These are phyloP conservation scores for Bombus cullumanus DNA, from an alignment of 1,140 invertebrate species.

Conservation along the genomic window DNA sequence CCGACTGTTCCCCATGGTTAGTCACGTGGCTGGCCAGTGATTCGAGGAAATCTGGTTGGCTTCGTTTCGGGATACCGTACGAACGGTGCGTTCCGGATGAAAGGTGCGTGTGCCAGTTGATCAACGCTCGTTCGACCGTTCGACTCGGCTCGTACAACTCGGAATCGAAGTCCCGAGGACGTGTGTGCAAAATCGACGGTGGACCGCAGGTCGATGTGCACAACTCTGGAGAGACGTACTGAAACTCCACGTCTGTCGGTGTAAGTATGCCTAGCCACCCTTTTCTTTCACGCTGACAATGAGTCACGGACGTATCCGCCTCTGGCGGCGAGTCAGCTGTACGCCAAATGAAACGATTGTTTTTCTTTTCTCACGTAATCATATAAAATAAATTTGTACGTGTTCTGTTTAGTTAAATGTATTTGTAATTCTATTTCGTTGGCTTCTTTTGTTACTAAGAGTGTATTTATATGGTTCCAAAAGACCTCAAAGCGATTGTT, in stretches of 20 bases:
- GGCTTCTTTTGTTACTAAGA: neutral
- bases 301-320: constrained; percentile 56
- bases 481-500: neutral
- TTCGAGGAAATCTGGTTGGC: constrained; percentile 28
- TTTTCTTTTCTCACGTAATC: neutral
- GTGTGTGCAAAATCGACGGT: constrained; percentile 42
- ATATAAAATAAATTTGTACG: neutral
- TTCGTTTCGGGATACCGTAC: neutral
- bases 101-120: constrained; percentile 46
- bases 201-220: constrained; percentile 67
- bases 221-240: constrained; percentile 49
- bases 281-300: constrained; percentile 22
- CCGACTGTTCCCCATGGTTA: constrained; percentile 41
- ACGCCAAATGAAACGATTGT: constrained; percentile 32
- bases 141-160: constrained; percentile 17
- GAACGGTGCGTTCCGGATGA: constrained; percentile 8
- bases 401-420: neutral
- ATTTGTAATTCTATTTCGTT: neutral
- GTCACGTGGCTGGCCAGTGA: constrained; percentile 66
- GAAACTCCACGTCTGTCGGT: constrained; percentile 62
- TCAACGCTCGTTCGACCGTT: constrained; percentile 22
- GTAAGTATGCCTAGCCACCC: constrained; percentile 56
- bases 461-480: neutral
- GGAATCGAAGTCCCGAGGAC: neutral
- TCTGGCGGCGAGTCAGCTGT: constrained; percentile 61